phyloP scores from a whole-genome alignment of 2,113 vertebrate genomes.

The Manacus vitellinus region DNA sequence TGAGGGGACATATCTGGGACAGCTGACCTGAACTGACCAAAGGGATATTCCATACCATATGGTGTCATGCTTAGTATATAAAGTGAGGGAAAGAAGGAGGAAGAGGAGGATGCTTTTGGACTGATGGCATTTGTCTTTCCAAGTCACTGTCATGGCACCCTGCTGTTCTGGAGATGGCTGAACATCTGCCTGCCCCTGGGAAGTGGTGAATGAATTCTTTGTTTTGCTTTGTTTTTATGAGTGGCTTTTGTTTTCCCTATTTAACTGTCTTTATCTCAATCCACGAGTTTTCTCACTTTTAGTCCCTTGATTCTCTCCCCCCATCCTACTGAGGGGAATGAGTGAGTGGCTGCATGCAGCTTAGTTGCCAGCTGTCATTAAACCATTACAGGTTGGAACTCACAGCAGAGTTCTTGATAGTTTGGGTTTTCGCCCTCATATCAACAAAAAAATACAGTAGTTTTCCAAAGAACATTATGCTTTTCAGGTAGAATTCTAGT shows the following conservation, averaged over 20 bases:
- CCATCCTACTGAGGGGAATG: not conserved
- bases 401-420: not conserved
- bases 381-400: not conserved
- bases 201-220: not conserved
- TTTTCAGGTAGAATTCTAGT: not conserved
- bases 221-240: not conserved
- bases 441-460: not conserved
- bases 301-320: not conserved
- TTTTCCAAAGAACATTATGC: not conserved
- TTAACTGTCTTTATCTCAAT: not conserved
- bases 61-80: not conserved
- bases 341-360: accelerated
- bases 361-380: not conserved
- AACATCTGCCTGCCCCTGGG: not conserved
- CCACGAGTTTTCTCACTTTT: not conserved
- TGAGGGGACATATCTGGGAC: not conserved
- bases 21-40: not conserved
- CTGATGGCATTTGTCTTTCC: not conserved
- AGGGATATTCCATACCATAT: not conserved
- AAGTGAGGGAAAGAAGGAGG: not conserved
- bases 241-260: not conserved
- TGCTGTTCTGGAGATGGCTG: not conserved
- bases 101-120: accelerated
- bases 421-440: not conserved
- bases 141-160: not conserved